Percentiles rank a stretch among this genome's conserved stretches.
These are phyloP conservation scores for Cheumatopsyche charites DNA, from an alignment of 1,140 invertebrate genomes.

Conservation along the genomic window DNA sequence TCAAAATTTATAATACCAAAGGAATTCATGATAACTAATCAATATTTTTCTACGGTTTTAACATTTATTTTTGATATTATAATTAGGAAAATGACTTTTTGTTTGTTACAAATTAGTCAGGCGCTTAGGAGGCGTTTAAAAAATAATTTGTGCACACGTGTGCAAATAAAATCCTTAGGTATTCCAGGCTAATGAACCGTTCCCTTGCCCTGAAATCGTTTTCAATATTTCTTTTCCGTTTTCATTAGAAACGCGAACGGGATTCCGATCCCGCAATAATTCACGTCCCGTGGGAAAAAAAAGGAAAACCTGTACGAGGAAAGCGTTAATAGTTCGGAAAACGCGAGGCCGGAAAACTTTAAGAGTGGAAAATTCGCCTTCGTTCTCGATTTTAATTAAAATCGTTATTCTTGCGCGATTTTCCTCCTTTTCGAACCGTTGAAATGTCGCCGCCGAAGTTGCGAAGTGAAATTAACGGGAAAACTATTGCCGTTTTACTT, in stretches of 20 bases:
- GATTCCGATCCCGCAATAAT: slow-evolving; percentile 37
- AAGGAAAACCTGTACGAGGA: background rate
- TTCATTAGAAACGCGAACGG: slow-evolving; percentile 28
- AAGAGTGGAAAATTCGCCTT: background rate
- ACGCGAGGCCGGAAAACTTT: background rate
- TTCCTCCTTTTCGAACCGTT: no score
- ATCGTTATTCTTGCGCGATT: slow-evolving; percentile 9
- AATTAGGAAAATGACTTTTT: no score
- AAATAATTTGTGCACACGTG: slow-evolving; percentile 10
- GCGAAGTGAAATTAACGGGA: background rate
- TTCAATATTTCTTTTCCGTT: slow-evolving; percentile 40
- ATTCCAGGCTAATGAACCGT: slow-evolving; percentile 24
- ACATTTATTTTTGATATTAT: no score
- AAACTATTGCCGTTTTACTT: no score
- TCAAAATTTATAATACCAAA: no score
- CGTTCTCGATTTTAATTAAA: slow-evolving; percentile 22
- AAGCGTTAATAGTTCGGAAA: slow-evolving; percentile 39
- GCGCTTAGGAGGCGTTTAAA: slow-evolving; percentile 14
- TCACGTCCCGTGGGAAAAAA: slow-evolving; percentile 4
- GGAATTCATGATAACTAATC: no score
- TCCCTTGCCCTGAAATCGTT: slow-evolving; percentile 31
- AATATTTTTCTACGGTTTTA: no score
- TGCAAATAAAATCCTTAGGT: slow-evolving; percentile 13
- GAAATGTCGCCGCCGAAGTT: background rate
- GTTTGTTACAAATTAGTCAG: no score